Evolutionary conservation across 2,797 vertebrate genomes (phyloP).

Genomic region (Yasuhikotakia modesta): DNA sequence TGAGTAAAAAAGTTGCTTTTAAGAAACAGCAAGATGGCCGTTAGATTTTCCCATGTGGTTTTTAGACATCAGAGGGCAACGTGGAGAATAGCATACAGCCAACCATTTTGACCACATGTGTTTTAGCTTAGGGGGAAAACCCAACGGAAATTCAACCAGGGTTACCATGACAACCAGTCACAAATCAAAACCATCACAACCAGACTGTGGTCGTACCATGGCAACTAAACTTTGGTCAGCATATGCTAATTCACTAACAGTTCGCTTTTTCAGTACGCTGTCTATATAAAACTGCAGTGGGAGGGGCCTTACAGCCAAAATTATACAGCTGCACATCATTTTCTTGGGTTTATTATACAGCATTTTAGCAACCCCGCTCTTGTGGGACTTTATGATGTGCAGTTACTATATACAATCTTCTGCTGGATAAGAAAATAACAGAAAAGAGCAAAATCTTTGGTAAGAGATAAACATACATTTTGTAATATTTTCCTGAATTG

Average conservation of each 20-base stretch:
- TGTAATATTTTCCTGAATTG: too few species aligned
- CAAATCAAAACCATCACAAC: constrained; percentile 34
- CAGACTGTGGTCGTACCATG: constrained; percentile 53
- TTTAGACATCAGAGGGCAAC: constrained; percentile 42
- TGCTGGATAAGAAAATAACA: too few species aligned
- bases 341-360: constrained; percentile 24
- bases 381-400: constrained; percentile 18
- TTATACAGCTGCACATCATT: constrained; percentile 31
- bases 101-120: constrained; percentile 32
- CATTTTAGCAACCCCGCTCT: constrained; percentile 15
- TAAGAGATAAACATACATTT: too few species aligned
- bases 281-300: constrained; percentile 14
- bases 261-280: constrained; percentile 26
- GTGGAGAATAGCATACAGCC: constrained; percentile 43
- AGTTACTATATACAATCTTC: background rate
- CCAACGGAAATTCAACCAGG: constrained; percentile 45
- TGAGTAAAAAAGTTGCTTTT: constrained; percentile 12
- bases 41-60: constrained; percentile 48
- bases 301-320: constrained; percentile 13
- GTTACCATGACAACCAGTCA: constrained; percentile 52
- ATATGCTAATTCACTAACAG: constrained; percentile 27
- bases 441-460: too few species aligned
- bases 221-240: constrained; percentile 50
- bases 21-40: constrained; percentile 12
- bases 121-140: constrained; percentile 50